Evolutionary conservation across 2,797 vertebrate genomes (phyloP).

Genomic region (Catostomus latipinnis): DNA sequence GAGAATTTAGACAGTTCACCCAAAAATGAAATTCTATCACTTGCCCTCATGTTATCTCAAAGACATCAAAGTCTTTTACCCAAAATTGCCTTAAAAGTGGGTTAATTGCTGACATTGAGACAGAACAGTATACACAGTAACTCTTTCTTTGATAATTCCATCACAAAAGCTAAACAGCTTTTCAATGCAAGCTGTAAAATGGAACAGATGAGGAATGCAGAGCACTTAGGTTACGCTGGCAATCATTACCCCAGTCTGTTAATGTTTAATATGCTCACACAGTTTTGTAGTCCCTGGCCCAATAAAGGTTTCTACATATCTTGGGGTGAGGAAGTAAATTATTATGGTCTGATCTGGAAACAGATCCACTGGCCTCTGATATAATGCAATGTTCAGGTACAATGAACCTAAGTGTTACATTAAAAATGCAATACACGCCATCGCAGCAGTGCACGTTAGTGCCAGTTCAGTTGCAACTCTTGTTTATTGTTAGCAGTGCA

Average conservation of each 20-base stretch:
- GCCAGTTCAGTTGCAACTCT: no score
- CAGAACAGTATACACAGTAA: neutral
- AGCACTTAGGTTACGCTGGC: constrained; percentile 71
- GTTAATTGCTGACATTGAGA: no score
- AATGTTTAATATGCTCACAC: constrained; percentile 77
- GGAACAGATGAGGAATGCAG: neutral
- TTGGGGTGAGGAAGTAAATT: constrained; percentile 53
- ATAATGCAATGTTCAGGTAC: neutral
- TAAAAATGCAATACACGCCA: no score
- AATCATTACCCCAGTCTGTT: constrained; percentile 76
- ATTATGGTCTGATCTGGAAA: neutral
- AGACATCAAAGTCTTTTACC: no score
- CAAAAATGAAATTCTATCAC: no score
- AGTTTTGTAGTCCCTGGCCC: constrained; percentile 49
- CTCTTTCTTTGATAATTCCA: neutral
- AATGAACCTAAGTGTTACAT: neutral
- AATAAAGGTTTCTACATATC: constrained; percentile 64
- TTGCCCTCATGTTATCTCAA: no score
- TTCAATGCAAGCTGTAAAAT: neutral
- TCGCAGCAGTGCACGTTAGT: no score
- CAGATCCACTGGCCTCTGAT: constrained; percentile 9
- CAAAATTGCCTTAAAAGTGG: no score
- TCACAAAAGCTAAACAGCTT: neutral
- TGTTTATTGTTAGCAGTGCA: no score
- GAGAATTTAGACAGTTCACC: no score